Base-by-base conservation (phyloP, 2,797 vertebrate genomes). In the Oophaga sylvatica region DNA sequence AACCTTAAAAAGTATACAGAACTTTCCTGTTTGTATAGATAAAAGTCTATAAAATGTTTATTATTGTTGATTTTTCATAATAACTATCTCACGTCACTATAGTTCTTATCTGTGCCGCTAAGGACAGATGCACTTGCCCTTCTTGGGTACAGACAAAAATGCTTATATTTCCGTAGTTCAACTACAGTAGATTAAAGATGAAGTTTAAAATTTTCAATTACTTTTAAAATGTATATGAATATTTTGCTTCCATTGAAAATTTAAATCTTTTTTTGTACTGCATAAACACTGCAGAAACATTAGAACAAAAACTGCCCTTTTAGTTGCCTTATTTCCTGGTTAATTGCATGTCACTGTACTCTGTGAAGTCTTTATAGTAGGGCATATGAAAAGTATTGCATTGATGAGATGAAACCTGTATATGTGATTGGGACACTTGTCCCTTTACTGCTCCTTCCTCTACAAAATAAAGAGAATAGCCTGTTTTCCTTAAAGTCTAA, bases 31-130 rank as follows among this genome's bases (percentile, higher is more conserved):
- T 62, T 60, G 56, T 75, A 19, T 63, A 63, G 71, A 84, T 84
- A 84, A 76, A 84, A 63, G 57, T 84, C 60, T 84, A 48, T 31
- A 75, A 76, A 84, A 84, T 76, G 29, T 48, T 22, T 81, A 84
- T 75, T 71, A 59, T 60, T 31, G 13, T 73, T 73, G 57, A n/a
- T 83, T 83, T 76, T 76, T 76, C 73, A 65, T 48, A 17, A 5
- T 22, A 65, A 63, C 35, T 63, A 45, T 65, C 31, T 65, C n/a
- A 60, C 45, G 59, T 80, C 31, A 63, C 59, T 62, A 12, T 41
- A 63, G 31, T 80, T 62, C 4, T 80, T 79, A 79, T 60, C 56
- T 5, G n/a, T 63, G 2, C 12, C 22, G 59, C 31, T 9, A 80
- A 35, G 56, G 77, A 79, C 57, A 60, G 17, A 79, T 79, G 22